Conservation (phyloP, 2,888 invertebrate species). For the Euzetes globulus region DNA sequence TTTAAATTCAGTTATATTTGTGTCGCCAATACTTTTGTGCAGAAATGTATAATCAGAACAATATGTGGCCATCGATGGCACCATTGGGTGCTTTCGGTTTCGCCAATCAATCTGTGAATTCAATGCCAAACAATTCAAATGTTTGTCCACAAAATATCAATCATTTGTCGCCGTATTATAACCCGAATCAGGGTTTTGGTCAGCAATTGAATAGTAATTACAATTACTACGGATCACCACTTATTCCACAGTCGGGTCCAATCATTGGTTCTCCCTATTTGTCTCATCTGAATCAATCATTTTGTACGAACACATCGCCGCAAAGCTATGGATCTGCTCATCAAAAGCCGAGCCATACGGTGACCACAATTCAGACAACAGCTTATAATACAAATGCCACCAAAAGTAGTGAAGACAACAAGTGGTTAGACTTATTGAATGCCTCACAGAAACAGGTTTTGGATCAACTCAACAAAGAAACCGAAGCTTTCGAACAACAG, state of each 20-base stretch:
- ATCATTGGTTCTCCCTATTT: neutral
- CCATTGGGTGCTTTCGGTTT: neutral
- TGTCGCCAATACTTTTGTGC: neutral
- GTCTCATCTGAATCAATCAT: neutral
- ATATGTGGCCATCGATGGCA: neutral
- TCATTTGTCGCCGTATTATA: neutral
- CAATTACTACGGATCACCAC: neutral
- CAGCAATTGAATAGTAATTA: neutral
- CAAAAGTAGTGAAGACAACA: neutral
- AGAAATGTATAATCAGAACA: neutral
- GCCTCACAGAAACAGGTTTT: conserved; percentile 1
- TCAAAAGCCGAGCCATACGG: neutral
- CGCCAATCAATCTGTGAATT: neutral
- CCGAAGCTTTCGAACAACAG: conserved; percentile 43
- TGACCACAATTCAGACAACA: neutral
- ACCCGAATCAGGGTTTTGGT: neutral
- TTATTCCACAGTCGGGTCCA: neutral
- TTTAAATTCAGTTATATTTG: neutral
- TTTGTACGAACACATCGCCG: neutral
- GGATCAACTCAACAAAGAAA: conserved; percentile 36
- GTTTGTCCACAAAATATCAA: neutral
- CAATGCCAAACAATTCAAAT: neutral
- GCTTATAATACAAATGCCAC: neutral
- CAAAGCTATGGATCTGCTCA: neutral
- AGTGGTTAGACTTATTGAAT: conserved; percentile 25